Base-by-base conservation (phyloP, 2,888 invertebrate species). In the Pandemis heparana region DNA sequence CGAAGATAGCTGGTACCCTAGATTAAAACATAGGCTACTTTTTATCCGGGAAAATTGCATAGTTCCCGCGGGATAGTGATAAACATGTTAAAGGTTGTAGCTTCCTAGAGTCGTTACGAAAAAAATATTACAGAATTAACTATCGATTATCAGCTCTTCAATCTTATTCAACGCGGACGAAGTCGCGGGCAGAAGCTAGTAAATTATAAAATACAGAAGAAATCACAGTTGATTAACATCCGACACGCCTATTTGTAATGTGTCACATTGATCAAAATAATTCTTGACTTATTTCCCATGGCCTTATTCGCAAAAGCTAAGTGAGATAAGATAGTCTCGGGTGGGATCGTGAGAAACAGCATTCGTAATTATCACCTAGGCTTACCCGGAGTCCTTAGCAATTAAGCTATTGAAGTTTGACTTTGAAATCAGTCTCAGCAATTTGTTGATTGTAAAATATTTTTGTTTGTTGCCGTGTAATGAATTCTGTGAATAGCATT, bases 261-360 rank as follows among this genome's bases (percentile, higher is more conserved):
- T 39, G 65, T 71, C 61, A 61, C 48, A 14, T 48, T 65, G 61
- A 66, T 53, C 39, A 63, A 12, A 56, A 53, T 39, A 32, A 43
- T 48, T 14, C 56, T 48, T 48, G n/a, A 32, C 46, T 43, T 6
- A 60, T 38, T 72, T 67, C 72, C 23, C 72, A 67, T 53, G 72
- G 51, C 72, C 67, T 67, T 72, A 71, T 71, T 72, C 67, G 62
- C 72, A 72, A 72, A 72, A 39, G 66, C 53, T 32, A 71, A 71
- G 65, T n/a, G n/a, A 66, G 41, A 60, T 64, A 53, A 53, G 53
- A 32, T 32, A 2, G 59, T 67, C 67, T 46, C 14, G 43, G 23
- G 38, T 18, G 48, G 46, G 46, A n/a, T 66, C 71, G 72, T 72
- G 72, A 62, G 72, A 72, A 69, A 62, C 71, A 18, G 46, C 38